These are phyloP conservation scores for Ochropacha duplaris DNA, from an alignment of 2,888 invertebrate genomes.

Conservation along the genomic window DNA sequence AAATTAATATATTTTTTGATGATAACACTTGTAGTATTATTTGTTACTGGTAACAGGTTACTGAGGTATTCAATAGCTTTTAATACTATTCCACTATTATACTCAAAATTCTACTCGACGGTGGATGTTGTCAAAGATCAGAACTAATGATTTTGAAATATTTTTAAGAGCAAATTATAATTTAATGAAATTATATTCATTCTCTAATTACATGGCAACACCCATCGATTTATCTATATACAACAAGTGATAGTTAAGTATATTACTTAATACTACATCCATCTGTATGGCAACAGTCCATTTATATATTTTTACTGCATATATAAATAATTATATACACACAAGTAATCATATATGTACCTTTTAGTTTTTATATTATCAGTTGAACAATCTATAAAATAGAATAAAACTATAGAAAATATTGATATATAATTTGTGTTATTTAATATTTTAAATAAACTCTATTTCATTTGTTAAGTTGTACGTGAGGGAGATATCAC, in stretches of 20 bases:
- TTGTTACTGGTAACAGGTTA: constrained; percentile 55
- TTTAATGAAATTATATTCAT: background rate
- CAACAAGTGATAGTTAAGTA: constrained; percentile 21
- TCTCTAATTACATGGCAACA: constrained; percentile 3
- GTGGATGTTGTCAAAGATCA: constrained; percentile 6
- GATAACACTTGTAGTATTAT: constrained; percentile 17
- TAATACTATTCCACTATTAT: constrained; percentile 56
- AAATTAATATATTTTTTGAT: constrained; percentile 14
- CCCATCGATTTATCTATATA: constrained; percentile 26
- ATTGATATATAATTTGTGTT: constrained; percentile 29
- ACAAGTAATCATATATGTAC: constrained; percentile 18
- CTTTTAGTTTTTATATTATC: constrained; percentile 18
- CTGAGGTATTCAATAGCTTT: constrained; percentile 56
- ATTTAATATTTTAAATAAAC: constrained; percentile 26
- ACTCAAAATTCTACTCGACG: constrained; percentile 36
- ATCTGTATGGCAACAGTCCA: constrained; percentile 15
- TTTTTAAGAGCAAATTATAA: background rate
- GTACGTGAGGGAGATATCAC: constrained; percentile 14
- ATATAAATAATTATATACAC: constrained; percentile 4
- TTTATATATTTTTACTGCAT: constrained; percentile 24
- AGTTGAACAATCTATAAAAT: constrained; percentile 38
- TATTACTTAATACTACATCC: constrained; percentile 17
- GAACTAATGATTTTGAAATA: background rate
- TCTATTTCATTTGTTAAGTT: constrained; percentile 21
- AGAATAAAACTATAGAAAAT: constrained; percentile 28